phyloP scores from a whole-genome alignment of 2,797 vertebrate species.

The Sebastes jordani region DNA sequence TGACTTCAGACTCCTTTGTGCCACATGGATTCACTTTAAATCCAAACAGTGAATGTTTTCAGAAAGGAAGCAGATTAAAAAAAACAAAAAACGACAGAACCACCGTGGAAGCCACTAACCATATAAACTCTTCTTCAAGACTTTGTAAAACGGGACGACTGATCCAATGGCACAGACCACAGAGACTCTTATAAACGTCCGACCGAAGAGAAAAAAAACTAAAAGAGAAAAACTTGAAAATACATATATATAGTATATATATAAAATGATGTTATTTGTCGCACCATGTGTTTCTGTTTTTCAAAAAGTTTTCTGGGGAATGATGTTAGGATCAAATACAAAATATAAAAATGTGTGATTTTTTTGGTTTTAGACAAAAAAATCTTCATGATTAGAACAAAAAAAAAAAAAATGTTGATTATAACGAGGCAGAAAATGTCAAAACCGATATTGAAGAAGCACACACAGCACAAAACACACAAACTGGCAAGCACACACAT shows the following conservation, averaged over 20 bases:
- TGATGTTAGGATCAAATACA: conserved; percentile 58
- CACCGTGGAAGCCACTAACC: conserved; percentile 3
- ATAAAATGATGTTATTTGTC: conserved; percentile 74
- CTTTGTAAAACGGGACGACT: conserved; percentile 14
- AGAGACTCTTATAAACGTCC: conserved; percentile 46
- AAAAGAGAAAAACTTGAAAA: conserved; percentile 58
- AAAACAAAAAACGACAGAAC: not conserved
- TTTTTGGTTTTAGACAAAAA: conserved; percentile 49
- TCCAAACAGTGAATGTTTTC: conserved; percentile 61
- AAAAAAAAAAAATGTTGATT: conserved; percentile 26
- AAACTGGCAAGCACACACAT: conserved; percentile 38
- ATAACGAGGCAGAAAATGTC: conserved; percentile 32
- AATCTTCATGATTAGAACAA: conserved; percentile 43
- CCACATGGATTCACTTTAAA: conserved; percentile 57
- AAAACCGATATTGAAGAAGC: conserved; percentile 35
- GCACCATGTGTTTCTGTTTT: conserved; percentile 77
- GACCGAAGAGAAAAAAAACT: conserved; percentile 27
- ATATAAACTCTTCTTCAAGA: conserved; percentile 30
- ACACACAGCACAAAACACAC: conserved; percentile 46
- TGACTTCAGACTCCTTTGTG: conserved; percentile 63
- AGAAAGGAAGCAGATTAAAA: conserved; percentile 18
- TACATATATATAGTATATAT: conserved; percentile 47
- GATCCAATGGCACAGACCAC: conserved; percentile 32
- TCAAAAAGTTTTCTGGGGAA: conserved; percentile 60
- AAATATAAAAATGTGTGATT: conserved; percentile 56